phyloP scores from a whole-genome alignment of 1,140 invertebrate species.

The Scylla paramamosain region DNA sequence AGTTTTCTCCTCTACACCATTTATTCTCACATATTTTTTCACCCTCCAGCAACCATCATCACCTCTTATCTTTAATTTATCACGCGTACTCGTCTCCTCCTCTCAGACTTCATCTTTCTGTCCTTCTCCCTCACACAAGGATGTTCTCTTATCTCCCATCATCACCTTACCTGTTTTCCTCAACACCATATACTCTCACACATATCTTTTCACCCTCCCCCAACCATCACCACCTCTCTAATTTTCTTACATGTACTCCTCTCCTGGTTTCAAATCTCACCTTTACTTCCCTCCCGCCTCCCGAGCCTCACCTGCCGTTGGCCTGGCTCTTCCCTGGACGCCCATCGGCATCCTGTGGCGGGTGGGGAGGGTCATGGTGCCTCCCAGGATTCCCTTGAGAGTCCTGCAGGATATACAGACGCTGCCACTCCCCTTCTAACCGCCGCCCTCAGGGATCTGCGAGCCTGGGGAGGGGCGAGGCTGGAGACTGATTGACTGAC shows the following conservation, averaged over 20 bases:
- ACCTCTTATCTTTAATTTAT: no score
- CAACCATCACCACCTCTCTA: no score
- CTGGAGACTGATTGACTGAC: no score
- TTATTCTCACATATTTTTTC: neutral
- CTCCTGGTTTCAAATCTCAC: neutral
- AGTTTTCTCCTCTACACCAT: neutral
- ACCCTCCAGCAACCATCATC: no score
- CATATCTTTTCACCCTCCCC: no score
- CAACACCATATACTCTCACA: no score
- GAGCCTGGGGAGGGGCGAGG: neutral
- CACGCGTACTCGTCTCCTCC: no score
- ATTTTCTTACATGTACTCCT: no score
- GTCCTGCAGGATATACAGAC: constrained; percentile 15
- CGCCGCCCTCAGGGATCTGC: constrained; percentile 9
- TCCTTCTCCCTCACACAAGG: no score
- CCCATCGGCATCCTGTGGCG: neutral
- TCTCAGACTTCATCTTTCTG: no score
- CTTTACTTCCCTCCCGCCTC: neutral
- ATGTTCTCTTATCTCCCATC: no score
- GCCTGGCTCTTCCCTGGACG: neutral
- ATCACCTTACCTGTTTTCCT: no score
- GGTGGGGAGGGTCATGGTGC: neutral
- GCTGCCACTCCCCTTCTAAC: constrained; percentile 42
- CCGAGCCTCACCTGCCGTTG: neutral
- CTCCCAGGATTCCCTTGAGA: neutral